Conservation (phyloP, 1,140 invertebrate genomes). For the Lethrus apterus region DNA sequence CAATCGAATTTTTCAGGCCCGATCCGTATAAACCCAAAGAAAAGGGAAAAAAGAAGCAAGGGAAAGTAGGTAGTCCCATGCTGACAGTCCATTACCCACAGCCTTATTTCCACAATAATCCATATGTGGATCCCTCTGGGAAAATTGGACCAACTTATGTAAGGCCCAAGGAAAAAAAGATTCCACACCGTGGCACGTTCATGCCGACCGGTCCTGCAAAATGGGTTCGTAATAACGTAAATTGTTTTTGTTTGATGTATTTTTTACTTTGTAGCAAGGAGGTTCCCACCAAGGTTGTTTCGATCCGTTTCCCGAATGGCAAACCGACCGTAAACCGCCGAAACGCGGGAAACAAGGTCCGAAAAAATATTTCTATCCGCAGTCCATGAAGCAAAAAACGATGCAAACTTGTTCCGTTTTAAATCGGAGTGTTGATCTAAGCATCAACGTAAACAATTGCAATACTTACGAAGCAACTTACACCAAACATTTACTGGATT, state of each 20-base stretch:
- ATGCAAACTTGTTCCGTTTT: slow-evolving; percentile 28
- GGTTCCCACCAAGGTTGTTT: slow-evolving; percentile 37
- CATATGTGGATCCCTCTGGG: slow-evolving; percentile 28
- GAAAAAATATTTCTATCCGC: slow-evolving; percentile 22
- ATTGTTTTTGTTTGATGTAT: slow-evolving; percentile 1
- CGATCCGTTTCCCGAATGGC: slow-evolving; percentile 31
- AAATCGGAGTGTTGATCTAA: slow-evolving; percentile 24
- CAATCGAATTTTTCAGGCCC: slow-evolving; percentile 16
- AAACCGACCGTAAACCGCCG: slow-evolving; percentile 24
- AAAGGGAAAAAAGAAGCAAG: slow-evolving; percentile 28
- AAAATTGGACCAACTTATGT: slow-evolving; percentile 28
- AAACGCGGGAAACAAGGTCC: slow-evolving; percentile 18
- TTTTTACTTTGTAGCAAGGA: slow-evolving; percentile 26
- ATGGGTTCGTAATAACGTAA: slow-evolving; percentile 24
- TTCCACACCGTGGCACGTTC: slow-evolving; percentile 22
- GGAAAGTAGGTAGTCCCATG: slow-evolving; percentile 26
- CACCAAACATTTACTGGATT: slow-evolving; percentile 23
- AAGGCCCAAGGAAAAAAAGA: slow-evolving; percentile 23
- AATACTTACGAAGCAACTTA: slow-evolving; percentile 25
- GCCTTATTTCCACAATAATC: slow-evolving; percentile 33
- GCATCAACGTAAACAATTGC: slow-evolving; percentile 28
- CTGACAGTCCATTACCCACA: slow-evolving; percentile 21
- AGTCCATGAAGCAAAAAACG: slow-evolving; percentile 26
- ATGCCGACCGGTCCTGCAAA: slow-evolving; percentile 35
- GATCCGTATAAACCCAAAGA: slow-evolving; percentile 30